phyloP scores from a whole-genome alignment of 1,140 invertebrate species.

The Drosophila rhopaloa region DNA sequence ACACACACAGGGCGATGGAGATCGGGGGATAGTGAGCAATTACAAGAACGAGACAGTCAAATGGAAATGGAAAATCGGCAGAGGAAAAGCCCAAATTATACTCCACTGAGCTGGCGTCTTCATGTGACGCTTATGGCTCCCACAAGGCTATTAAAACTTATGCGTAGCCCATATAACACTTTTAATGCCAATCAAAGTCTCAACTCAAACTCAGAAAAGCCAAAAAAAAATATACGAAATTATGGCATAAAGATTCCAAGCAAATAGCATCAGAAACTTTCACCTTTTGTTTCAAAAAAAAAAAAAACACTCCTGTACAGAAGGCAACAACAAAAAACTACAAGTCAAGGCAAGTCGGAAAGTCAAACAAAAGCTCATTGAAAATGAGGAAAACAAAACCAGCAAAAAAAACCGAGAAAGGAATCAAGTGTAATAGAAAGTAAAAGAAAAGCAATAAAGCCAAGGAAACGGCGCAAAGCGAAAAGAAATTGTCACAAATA shows the following conservation, averaged over 20 bases:
- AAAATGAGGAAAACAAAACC: slow-evolving; percentile 43
- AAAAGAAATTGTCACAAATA: slow-evolving; percentile 78
- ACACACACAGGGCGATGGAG: slow-evolving; percentile 21
- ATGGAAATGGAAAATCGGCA: slow-evolving; percentile 52
- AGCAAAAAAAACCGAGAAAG: slow-evolving; percentile 18
- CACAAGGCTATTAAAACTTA: slow-evolving; percentile 72
- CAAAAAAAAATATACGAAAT: slow-evolving; percentile 8
- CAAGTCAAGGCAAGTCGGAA: slow-evolving; percentile 54
- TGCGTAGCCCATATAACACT: slow-evolving; percentile 73
- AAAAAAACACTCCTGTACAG: slow-evolving; percentile 11
- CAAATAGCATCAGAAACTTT: slow-evolving; percentile 47
- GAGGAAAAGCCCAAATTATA: slow-evolving; percentile 32
- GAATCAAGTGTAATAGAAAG: slow-evolving; percentile 53
- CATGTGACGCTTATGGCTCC: slow-evolving; percentile 16
- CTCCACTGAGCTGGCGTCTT: slow-evolving; percentile 9
- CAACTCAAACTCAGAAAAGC: slow-evolving; percentile 37
- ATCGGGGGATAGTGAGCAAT: slow-evolving; percentile 43
- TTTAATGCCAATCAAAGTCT: slow-evolving; percentile 76
- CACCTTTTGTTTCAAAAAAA: slow-evolving; percentile 50
- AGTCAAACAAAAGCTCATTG: slow-evolving; percentile 74
- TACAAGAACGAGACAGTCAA: slow-evolving; percentile 54
- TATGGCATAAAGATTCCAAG: slow-evolving; percentile 18
- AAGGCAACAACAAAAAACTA: slow-evolving; percentile 44
- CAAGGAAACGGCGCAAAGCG: slow-evolving; percentile 67
- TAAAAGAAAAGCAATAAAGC: slow-evolving; percentile 71